Evolutionary conservation across 2,888 invertebrate species (phyloP), one percentile per base, ranked within the genome.

Genomic region (Parapristionchus giblindavisi): DNA sequence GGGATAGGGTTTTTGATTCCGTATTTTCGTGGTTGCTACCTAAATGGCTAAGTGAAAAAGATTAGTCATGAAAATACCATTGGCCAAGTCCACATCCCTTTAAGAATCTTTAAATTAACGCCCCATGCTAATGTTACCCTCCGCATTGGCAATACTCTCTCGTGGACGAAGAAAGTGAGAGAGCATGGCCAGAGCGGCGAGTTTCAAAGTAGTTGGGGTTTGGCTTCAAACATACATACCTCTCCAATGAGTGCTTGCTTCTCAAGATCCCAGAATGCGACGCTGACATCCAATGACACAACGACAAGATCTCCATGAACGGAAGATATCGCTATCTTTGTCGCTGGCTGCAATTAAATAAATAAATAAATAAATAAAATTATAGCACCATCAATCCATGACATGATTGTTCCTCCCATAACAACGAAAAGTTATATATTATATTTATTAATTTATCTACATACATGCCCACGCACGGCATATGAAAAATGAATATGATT

Each of bases 221-320:
- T 14, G 8, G 27, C 38, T 32, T 76, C 75, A 61, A 51, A n/a
- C n/a, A 34, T 68, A 8, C 14, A 56, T 63, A 84, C 83, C 77
- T 82, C 77, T 51, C 77, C 75, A n/a, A 85, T 77, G 38, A 85
- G 75, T 3, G 80, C 79, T 24, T 79, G 79, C 38, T 78, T 76
- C 48, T 79, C 73, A 36, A 85, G 74, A 76, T 86, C 83, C 85
- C 85, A 86, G 65, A 85, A 82, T 14, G 81, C 80, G 51, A 85
- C 77, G 0, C 76, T 77, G 51, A 75, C 76, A 14, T 81, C 83
- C 2, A 78, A 76, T 5, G 80, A 78, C 4, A 80, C 80, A 14
- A 79, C 84, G 0, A 80, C 83, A 11, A 83, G 66, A n/a, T 81
- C 75, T 21, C 81, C 81, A 48, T 77, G 77, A 21, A 85, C 38